phyloP scores from a whole-genome alignment of 2,113 vertebrate genomes.

The Chaenogobius annularis region DNA sequence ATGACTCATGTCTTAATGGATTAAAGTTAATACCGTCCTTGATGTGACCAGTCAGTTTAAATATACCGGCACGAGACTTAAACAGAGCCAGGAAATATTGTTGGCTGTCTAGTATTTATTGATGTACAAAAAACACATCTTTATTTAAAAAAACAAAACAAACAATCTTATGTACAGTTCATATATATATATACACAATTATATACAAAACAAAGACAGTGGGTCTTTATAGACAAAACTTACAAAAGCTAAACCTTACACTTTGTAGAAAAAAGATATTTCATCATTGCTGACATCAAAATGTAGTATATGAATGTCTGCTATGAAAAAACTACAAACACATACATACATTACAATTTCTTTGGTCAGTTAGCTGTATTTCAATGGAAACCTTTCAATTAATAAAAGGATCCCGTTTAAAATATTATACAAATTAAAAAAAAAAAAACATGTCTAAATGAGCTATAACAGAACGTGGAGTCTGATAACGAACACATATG shows the following conservation, averaged over 20 bases:
- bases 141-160: neutral
- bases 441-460: constrained; percentile 16
- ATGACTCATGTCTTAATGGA: constrained; percentile 1
- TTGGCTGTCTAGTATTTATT: constrained; percentile 36
- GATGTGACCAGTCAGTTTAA: neutral
- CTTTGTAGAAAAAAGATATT: too few species aligned
- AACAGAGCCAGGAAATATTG: neutral
- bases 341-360: constrained; percentile 45
- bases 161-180: constrained; percentile 7
- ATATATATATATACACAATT: constrained; percentile 6
- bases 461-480: neutral
- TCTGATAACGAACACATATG: neutral
- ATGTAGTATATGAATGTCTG: neutral
- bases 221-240: neutral
- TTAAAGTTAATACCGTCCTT: neutral
- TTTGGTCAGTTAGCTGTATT: constrained; percentile 76
- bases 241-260: neutral
- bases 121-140: constrained; percentile 6
- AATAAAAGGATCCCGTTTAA: constrained; percentile 45
- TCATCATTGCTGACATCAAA: neutral
- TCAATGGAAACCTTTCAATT: constrained; percentile 49
- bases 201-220: neutral
- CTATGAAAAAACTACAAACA: constrained; percentile 4
- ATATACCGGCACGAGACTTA: neutral
- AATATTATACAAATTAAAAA: neutral